These are phyloP conservation scores for Pitta sordida DNA, from an alignment of 2,113 vertebrate genomes.

Conservation along the genomic window DNA sequence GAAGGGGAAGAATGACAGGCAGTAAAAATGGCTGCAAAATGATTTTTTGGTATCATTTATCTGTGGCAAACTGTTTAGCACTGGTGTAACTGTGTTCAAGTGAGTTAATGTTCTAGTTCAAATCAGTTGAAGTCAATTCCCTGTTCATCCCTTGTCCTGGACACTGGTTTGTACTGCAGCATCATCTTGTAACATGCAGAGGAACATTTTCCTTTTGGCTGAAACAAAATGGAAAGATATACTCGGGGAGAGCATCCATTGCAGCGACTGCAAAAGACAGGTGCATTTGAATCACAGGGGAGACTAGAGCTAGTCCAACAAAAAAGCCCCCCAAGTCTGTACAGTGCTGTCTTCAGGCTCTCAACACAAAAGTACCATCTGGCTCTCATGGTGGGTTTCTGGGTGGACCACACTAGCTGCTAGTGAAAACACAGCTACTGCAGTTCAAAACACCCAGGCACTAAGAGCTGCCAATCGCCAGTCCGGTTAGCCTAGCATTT, in stretches of 20 bases:
- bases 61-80: not conserved
- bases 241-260: not conserved
- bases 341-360: not conserved
- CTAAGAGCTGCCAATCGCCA: not conserved
- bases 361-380: not conserved
- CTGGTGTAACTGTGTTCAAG: fast-evolving
- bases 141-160: not conserved
- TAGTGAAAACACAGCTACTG: not conserved
- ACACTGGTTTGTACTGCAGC: not conserved
- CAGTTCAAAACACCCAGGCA: not conserved
- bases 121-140: fast-evolving
- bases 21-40: not conserved
- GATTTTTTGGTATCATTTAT: not conserved
- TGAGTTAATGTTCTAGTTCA: not conserved
- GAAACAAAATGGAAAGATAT: not conserved
- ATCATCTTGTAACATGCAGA: not conserved
- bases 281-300: not conserved
- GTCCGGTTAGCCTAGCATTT: not conserved
- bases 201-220: not conserved
- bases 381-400: not conserved
- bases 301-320: not conserved
- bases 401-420: not conserved
- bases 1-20: not conserved
- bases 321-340: not conserved
- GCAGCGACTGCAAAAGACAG: not conserved